Evolutionary conservation across 30 jellyfish, hydroid and myxozoan species (phyloP).

Genomic region (Morbakka virulenta): DNA sequence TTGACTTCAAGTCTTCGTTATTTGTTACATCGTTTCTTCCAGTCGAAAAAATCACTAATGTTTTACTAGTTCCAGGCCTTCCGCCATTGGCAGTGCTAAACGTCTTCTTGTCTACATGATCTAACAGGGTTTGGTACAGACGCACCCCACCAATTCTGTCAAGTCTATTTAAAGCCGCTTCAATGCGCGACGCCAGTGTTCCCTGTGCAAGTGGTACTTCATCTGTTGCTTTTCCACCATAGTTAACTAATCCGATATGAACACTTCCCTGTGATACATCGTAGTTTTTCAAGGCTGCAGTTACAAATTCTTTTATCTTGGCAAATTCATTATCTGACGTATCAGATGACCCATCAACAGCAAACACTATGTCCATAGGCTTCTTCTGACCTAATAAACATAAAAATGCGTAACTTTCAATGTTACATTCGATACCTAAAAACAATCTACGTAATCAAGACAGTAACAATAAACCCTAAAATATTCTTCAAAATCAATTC

Average conservation of each 20-base stretch:
- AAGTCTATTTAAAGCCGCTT: neutral
- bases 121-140: neutral
- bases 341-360: constrained; percentile 59
- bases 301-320: constrained; percentile 36
- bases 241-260: constrained; percentile 24
- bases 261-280: constrained; percentile 17
- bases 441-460: no score
- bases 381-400: constrained; percentile 22
- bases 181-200: neutral
- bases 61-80: constrained; percentile 53
- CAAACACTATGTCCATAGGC: constrained; percentile 58
- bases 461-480: no score
- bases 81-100: constrained; percentile 61
- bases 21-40: neutral
- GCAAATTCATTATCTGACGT: neutral
- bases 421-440: no score
- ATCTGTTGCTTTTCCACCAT: constrained; percentile 36
- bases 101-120: constrained; percentile 7
- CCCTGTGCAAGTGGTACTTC: constrained; percentile 25
- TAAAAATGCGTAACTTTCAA: neutral
- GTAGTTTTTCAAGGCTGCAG: constrained; percentile 28
- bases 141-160: constrained; percentile 54
- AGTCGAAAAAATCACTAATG: constrained; percentile 48
- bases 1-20: neutral
- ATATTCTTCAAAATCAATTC: no score